Evolutionary conservation across 2,888 invertebrate genomes (phyloP).

Genomic region (Entomobrya proxima): DNA sequence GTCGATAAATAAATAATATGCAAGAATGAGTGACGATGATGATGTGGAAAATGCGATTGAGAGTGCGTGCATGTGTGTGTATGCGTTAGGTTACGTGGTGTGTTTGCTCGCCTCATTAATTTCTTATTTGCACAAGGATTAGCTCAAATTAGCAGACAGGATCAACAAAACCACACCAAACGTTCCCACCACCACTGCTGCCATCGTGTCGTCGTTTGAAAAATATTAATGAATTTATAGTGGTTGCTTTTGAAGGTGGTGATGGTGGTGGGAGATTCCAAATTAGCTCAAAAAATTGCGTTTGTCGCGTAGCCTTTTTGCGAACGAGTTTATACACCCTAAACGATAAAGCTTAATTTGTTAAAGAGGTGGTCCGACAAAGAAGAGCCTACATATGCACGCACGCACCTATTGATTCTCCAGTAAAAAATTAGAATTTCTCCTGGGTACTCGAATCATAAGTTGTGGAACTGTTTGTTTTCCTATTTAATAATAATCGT

Average conservation of each 20-base stretch:
- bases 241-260: neutral
- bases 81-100: neutral
- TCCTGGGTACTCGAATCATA: no score
- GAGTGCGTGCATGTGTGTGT: neutral
- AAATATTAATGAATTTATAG: neutral
- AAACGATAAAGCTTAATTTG: no score
- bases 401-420: no score
- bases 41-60: neutral
- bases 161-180: neutral
- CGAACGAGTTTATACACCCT: no score
- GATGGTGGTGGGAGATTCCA: neutral
- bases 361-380: no score
- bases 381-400: no score
- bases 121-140: constrained; percentile 45
- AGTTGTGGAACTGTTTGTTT: no score
- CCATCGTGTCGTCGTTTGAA: neutral
- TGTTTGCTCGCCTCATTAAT: constrained; percentile 45
- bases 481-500: no score
- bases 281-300: neutral
- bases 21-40: neutral
- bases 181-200: neutral
- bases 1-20: constrained; percentile 15
- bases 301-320: neutral
- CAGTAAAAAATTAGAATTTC: no score
- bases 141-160: constrained; percentile 32